Conservation (phyloP, 2,113 vertebrate genomes). For the Crotophaga sulcirostris region DNA sequence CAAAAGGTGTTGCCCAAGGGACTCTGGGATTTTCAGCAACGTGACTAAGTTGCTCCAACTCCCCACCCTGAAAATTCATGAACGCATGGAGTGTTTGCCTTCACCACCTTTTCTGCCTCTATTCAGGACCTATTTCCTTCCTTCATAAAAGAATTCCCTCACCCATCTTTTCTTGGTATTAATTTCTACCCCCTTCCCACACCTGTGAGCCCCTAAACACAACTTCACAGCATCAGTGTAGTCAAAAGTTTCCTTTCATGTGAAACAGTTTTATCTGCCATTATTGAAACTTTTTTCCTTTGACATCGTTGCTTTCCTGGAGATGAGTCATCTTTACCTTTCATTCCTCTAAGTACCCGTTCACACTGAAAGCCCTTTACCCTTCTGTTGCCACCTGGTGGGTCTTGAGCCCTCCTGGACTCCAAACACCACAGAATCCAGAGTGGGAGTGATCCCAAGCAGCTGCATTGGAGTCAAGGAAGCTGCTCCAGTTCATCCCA, state of each 20-base stretch:
- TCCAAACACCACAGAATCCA: neutral
- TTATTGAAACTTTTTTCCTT: slow-evolving; percentile 19
- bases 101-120: neutral
- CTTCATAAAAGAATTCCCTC: neutral
- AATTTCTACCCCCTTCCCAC: neutral
- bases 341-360: neutral
- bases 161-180: neutral
- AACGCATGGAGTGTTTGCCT: neutral
- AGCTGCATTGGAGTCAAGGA: neutral
- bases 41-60: neutral
- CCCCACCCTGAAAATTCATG: neutral
- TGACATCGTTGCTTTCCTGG: neutral
- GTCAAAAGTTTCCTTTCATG: neutral
- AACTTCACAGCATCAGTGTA: neutral
- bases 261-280: neutral
- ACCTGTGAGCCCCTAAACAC: neutral
- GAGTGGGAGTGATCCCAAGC: fast-evolving
- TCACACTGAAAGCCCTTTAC: neutral
- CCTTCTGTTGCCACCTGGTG: neutral
- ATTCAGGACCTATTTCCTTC: neutral
- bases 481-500: neutral
- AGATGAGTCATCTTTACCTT: neutral
- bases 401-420: neutral
- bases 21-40: neutral
- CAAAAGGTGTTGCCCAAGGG: neutral